Evolutionary conservation across 2,888 invertebrate genomes (phyloP).

Genomic region (Lepidochitona cinerea): DNA sequence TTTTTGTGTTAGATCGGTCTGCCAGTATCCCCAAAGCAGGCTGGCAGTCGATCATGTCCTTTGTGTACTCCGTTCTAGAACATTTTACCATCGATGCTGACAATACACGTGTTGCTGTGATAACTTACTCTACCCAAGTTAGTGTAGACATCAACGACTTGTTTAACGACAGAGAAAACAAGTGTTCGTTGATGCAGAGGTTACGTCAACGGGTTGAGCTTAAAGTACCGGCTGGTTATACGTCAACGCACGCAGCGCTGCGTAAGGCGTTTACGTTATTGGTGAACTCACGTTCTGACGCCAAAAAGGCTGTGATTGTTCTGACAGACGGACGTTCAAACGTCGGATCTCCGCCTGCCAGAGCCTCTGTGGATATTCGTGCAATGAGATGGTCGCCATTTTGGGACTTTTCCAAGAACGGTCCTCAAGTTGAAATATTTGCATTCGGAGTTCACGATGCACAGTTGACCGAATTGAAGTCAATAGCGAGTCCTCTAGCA

Average conservation of each 20-base stretch:
- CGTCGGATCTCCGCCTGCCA: slow-evolving; percentile 46
- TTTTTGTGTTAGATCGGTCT: slow-evolving; percentile 47
- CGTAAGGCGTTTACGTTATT: slow-evolving; percentile 26
- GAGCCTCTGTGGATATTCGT: slow-evolving; percentile 40
- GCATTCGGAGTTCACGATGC: slow-evolving; percentile 46
- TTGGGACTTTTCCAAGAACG: slow-evolving; percentile 35
- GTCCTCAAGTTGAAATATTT: slow-evolving; percentile 51
- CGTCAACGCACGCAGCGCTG: slow-evolving; percentile 42
- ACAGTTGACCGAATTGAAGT: slow-evolving; percentile 36
- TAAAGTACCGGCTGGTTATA: slow-evolving; percentile 42
- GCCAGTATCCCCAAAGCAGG: slow-evolving; percentile 35
- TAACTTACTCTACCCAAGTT: slow-evolving; percentile 39
- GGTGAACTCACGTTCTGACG: slow-evolving; percentile 25
- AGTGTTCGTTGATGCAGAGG: slow-evolving; percentile 36
- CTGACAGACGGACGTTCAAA: slow-evolving; percentile 51
- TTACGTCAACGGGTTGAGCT: slow-evolving; percentile 19
- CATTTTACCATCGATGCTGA: slow-evolving; percentile 45
- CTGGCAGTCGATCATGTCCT: slow-evolving; percentile 43
- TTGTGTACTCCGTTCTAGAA: slow-evolving; percentile 41
- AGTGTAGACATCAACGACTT: slow-evolving; percentile 43
- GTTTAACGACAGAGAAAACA: slow-evolving; percentile 33
- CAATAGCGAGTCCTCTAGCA: slow-evolving; percentile 38
- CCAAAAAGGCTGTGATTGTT: slow-evolving; percentile 43
- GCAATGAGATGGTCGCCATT: slow-evolving; percentile 37
- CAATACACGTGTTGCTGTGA: slow-evolving; percentile 48